Evolutionary conservation across 2,888 invertebrate species (phyloP).

Genomic region (Morpho achilles): DNA sequence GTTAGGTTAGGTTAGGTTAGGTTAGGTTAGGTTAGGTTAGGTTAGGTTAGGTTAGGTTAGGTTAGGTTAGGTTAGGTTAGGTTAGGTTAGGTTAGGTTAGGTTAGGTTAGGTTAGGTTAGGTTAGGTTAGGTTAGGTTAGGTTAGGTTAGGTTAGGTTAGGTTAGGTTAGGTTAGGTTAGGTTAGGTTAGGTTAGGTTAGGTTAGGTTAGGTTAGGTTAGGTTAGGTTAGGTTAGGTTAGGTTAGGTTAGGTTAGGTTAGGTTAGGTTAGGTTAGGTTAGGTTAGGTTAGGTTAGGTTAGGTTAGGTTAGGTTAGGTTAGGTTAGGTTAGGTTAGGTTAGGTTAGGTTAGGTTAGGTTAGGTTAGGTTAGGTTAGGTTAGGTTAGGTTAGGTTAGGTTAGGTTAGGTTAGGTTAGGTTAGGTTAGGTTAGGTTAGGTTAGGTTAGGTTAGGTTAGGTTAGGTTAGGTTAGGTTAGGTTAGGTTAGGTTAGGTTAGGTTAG

Average conservation of each 20-base stretch:
- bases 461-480: constrained; percentile 27
- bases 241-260: constrained; percentile 5
- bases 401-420: constrained; percentile 31
- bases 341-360: constrained; percentile 29
- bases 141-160: too few species aligned
- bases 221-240: constrained; percentile 10
- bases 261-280: constrained; percentile 22
- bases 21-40: too few species aligned
- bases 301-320: constrained; percentile 25
- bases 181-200: constrained; percentile 18
- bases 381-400: constrained; percentile 28
- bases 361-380: constrained; percentile 27
- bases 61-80: too few species aligned
- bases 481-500: constrained; percentile 24
- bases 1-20: too few species aligned
- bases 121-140: too few species aligned
- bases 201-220: constrained; percentile 13
- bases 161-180: too few species aligned
- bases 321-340: constrained; percentile 26
- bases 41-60: too few species aligned
- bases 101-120: too few species aligned
- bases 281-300: constrained; percentile 25
- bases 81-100: too few species aligned
- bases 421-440: constrained; percentile 30
- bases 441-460: constrained; percentile 25